Evolutionary conservation across 1,140 invertebrate species (phyloP).

Genomic region (Bombyx mandarina): DNA sequence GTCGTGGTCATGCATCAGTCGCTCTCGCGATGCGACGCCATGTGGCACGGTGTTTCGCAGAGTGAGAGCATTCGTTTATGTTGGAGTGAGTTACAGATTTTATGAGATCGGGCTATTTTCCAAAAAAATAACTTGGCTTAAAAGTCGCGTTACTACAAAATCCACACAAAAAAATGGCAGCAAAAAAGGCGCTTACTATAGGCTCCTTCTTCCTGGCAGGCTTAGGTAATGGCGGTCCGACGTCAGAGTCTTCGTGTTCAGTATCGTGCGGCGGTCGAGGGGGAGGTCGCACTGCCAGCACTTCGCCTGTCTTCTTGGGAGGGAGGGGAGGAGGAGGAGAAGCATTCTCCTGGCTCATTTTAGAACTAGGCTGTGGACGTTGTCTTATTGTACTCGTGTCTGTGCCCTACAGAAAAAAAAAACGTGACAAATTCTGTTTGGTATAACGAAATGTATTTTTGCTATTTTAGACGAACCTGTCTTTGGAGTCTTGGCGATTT

Average conservation of each 20-base stretch:
- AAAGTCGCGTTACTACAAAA: no score
- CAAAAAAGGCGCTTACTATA: conserved; percentile 15
- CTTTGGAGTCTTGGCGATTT: conserved; percentile 57
- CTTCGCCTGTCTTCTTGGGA: conserved; percentile 79
- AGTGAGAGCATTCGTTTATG: no score
- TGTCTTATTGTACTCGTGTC: conserved; percentile 43
- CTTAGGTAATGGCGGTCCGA: conserved; percentile 74
- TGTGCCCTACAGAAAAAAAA: conserved; percentile 24
- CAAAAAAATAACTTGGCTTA: no score
- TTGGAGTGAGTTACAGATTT: no score
- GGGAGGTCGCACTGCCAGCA: conserved; percentile 71
- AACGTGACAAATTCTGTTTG: no score
- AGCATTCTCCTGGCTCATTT: conserved; percentile 76
- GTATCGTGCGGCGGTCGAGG: conserved; percentile 76
- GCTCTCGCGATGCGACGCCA: no score
- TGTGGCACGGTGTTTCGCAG: no score
- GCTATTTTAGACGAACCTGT: conserved; percentile 35
- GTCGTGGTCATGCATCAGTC: no score
- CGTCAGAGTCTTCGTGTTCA: conserved; percentile 66
- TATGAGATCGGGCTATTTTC: no score
- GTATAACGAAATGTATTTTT: no score
- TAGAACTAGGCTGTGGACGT: conserved; percentile 44
- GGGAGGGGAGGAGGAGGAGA: conserved; percentile 85
- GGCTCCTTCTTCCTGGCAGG: conserved; percentile 75
- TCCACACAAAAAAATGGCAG: no score